These are phyloP conservation scores for Selene dorsalis DNA, from an alignment of 2,797 vertebrate genomes.

Conservation along the genomic window DNA sequence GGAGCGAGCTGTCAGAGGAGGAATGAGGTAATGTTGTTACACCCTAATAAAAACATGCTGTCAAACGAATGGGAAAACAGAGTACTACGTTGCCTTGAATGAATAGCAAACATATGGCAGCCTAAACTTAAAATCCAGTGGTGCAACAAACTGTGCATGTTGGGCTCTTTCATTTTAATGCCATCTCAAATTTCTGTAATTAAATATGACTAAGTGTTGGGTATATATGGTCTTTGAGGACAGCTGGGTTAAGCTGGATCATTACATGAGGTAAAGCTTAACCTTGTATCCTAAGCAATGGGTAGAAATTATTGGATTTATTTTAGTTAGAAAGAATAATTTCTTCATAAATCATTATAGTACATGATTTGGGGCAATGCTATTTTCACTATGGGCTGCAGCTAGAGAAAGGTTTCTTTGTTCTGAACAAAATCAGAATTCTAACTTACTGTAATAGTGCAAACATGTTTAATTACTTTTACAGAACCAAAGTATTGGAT, in stretches of 20 bases:
- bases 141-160: conserved; percentile 12
- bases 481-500: too few relatives aligned
- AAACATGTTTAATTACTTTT: too few relatives aligned
- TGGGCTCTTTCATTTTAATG: conserved; percentile 32
- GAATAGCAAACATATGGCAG: conserved; percentile 58
- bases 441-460: too few relatives aligned
- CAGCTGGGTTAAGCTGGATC: conserved; percentile 2
- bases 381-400: background rate
- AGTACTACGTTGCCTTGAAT: conserved; percentile 42
- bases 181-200: conserved; percentile 23
- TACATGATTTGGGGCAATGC: background rate
- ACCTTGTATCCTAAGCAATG: background rate
- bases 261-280: conserved; percentile 18
- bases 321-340: conserved; percentile 12
- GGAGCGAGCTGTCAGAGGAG: conserved; percentile 67
- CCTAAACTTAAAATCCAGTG: conserved; percentile 25
- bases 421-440: background rate
- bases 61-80: conserved; percentile 56
- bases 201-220: conserved; percentile 32
- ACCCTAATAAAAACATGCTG: conserved; percentile 73
- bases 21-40: conserved; percentile 81
- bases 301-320: background rate
- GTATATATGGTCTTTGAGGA: conserved; percentile 17
- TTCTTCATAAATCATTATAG: background rate
- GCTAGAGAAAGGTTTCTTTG: background rate